A percentile compares a stretch with the other conserved stretches of the same genome.
Conservation (phyloP, 2,113 vertebrate species). For the Mystacornis crossleyi region DNA sequence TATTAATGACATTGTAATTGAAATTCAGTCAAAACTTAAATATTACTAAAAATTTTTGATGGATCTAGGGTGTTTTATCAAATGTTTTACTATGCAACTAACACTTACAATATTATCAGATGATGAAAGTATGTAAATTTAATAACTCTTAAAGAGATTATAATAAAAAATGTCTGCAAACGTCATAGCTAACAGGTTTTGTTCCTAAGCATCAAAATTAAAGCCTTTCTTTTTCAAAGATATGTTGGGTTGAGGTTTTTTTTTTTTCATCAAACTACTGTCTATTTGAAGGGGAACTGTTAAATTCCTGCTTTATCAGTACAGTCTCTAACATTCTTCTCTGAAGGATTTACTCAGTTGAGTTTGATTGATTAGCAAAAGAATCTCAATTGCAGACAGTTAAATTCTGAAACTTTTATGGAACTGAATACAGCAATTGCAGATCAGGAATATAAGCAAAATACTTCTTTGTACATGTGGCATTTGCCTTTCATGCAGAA, state of each 20-base stretch:
- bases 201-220: not conserved
- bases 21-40: not conserved
- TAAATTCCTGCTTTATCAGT: not conserved
- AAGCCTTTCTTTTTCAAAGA: not conserved
- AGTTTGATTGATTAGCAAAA: not conserved
- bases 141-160: not conserved
- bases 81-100: not conserved
- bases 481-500: not conserved
- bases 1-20: not conserved
- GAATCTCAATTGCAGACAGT: not conserved
- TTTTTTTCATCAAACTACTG: not conserved
- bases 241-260: fast-evolving
- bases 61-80: not conserved
- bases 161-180: not conserved
- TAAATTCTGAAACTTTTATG: not conserved
- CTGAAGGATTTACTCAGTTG: not conserved
- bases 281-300: not conserved
- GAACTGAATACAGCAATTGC: not conserved
- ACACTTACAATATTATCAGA: not conserved
- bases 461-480: not conserved
- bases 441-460: not conserved
- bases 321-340: not conserved
- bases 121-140: not conserved
- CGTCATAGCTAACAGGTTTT: not conserved
- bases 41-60: not conserved